Base-by-base conservation (phyloP, 1,140 invertebrate species). In the Plodia interpunctella region DNA sequence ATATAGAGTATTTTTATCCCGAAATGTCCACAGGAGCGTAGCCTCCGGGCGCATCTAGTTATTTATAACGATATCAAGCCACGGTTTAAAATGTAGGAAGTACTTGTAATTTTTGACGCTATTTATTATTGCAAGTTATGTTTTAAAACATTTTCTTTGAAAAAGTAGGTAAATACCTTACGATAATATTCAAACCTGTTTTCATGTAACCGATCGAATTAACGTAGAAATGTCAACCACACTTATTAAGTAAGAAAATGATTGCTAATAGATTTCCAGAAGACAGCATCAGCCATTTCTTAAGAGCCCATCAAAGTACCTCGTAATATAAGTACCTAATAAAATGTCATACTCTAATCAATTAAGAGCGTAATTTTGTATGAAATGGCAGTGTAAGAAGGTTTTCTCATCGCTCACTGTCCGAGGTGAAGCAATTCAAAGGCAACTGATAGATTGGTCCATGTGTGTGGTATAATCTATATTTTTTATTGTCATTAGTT, bases 291-390 rank as follows among this genome's bases (percentile, higher is more conserved):
- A 6, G n/a, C 38, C n/a, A 44, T 44, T 44, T 44, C 38, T 44
- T 44, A 44, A 44, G 38, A 44, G n/a, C 38, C n/a, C 38, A 44
- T 44, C 38, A 44, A 15, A 44, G n/a, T 44, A 15, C 38, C 38
- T 15, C 13, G 38, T 17, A 44, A 17, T 6, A 17, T 13, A 44
- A n/a, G n/a, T n/a, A n/a, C 1, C 38, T 6, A 44, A 10, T 44
- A 15, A 44, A 44, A 44, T 44, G 38, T 44, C 38, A 44, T 44
- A 44, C 13, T 44, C 38, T 44, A 44, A 44, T 44, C 38, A 44
- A 44, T 44, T 44, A 44, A 6, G 38, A 17, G 15, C 38, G 38
- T 44, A 44, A 44, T 44, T 15, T 44, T 6, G 15, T 44, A 5
- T 15, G 38, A 17, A 44, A 44, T 44, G 9, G 11, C 30, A 32